Evolutionary conservation across 2,113 vertebrate genomes (phyloP), one percentile per base, ranked within the genome.

Genomic region (Scolopax mira): DNA sequence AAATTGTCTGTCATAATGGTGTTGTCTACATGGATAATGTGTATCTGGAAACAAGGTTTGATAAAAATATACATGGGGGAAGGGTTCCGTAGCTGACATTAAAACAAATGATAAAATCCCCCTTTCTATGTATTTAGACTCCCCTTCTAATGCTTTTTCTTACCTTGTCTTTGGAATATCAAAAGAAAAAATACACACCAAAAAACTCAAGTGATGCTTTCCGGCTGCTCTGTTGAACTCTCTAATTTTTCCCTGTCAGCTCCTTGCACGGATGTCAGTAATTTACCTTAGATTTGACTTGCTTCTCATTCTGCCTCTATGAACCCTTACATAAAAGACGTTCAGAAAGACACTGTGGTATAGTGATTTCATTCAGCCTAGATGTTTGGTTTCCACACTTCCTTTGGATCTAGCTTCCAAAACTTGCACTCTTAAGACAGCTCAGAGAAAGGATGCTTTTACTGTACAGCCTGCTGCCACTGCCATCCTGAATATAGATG

Each of bases 281-380:
- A 93, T 85, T 95, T 85, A 75, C 78, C 42, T 87, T 54, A 75
- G 33, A 82, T 89, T 94, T 95, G 30, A 66, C 61, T 95, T 75
- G 44, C 61, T 94, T 89, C 52, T 93, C 37, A 23, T 44, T 18
- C n/a, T 0, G 2, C 46, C n/a, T 88, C 79, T 91, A 78, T 89
- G 66, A 94, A 67, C 54, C n/a, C 48, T 69, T 79, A 78, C 39
- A 94, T 66, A 91, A 94, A 95, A 77, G 66, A 41, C 87, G 22
- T 85, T 96, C 78, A 92, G 80, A 93, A 84, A 87, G 55, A 75
- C 52, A 79, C 28, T 37, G 37, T 73, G 49, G 30, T 75, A 39
- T 49, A 73, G 44, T 65, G 66, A 79, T 92, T 95, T 92, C 44
- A 89, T 94, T 95, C 94, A 94, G 4, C 44, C 30, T 91, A 65